phyloP scores from a whole-genome alignment of 2,797 vertebrate genomes.

The Dromococcyx pavoninus region DNA sequence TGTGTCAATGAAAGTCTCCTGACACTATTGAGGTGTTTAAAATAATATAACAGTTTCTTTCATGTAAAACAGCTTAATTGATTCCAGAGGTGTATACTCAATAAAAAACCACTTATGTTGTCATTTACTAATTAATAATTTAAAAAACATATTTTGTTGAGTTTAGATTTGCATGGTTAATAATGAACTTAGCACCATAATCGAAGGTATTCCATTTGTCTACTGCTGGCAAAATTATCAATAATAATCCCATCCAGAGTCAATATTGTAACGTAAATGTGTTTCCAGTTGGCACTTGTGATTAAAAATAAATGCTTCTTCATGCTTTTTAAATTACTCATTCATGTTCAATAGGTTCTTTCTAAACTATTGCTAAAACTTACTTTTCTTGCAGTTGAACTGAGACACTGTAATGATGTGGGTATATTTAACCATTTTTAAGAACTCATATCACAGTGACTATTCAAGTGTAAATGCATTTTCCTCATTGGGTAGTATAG shows the following conservation, averaged over 20 bases:
- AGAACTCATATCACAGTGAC: neutral
- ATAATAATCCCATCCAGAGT: slow-evolving; percentile 66
- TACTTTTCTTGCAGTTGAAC: neutral
- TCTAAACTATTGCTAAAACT: neutral
- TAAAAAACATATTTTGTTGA: slow-evolving; percentile 68
- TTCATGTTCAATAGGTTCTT: neutral
- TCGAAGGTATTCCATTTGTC: slow-evolving; percentile 66
- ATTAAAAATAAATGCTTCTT: slow-evolving; percentile 22
- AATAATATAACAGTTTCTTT: slow-evolving; percentile 65
- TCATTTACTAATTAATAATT: slow-evolving; percentile 83
- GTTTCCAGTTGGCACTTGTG: slow-evolving; percentile 37
- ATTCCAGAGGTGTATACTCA: slow-evolving; percentile 74
- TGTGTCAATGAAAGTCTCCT: neutral
- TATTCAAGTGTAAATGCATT: neutral
- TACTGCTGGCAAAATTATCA: slow-evolving; percentile 55
- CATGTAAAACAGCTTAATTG: slow-evolving; percentile 71
- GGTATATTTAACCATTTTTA: neutral
- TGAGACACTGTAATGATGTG: neutral
- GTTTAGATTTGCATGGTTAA: slow-evolving; percentile 75
- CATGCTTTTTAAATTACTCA: neutral
- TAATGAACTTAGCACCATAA: slow-evolving; percentile 58
- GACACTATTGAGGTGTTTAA: slow-evolving; percentile 38
- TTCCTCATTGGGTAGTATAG: neutral
- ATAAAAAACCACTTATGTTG: slow-evolving; percentile 80
- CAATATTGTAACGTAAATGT: slow-evolving; percentile 50